Evolutionary conservation across 2,888 invertebrate genomes (phyloP).

Genomic region (Crepidodera aurea): DNA sequence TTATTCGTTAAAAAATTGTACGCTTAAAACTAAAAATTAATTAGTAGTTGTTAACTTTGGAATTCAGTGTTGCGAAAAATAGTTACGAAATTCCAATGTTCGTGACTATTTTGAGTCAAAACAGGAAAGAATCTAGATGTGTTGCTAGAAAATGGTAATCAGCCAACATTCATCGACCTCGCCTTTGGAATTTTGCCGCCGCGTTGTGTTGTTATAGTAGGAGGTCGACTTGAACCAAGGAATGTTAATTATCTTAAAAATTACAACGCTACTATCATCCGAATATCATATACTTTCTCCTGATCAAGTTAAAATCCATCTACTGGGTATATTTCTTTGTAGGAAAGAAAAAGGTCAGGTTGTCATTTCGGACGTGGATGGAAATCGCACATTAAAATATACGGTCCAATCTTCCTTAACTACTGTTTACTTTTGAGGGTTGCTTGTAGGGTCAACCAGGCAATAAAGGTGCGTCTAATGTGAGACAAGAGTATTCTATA

Average conservation of each 20-base stretch:
- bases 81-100: background rate
- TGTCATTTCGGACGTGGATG: too few species aligned
- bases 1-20: too few species aligned
- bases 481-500: too few species aligned
- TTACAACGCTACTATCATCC: slow-evolving; percentile 22
- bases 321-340: background rate
- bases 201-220: slow-evolving; percentile 18
- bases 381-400: too few species aligned
- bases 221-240: slow-evolving; percentile 18
- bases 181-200: slow-evolving; percentile 30
- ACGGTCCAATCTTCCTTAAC: too few species aligned
- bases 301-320: slow-evolving; percentile 1
- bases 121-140: slow-evolving; percentile 18
- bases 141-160: slow-evolving; percentile 17
- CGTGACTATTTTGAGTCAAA: slow-evolving; percentile 1
- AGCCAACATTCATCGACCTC: slow-evolving; percentile 27
- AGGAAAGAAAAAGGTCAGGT: too few species aligned
- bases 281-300: slow-evolving; percentile 22
- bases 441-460: too few species aligned
- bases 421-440: too few species aligned
- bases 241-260: slow-evolving; percentile 28
- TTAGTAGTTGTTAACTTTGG: too few species aligned
- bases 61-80: background rate
- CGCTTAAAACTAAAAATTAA: too few species aligned
- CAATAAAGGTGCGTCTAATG: too few species aligned